Base-by-base conservation (phyloP, 2,888 invertebrate genomes). In the Lottia gigantea region DNA sequence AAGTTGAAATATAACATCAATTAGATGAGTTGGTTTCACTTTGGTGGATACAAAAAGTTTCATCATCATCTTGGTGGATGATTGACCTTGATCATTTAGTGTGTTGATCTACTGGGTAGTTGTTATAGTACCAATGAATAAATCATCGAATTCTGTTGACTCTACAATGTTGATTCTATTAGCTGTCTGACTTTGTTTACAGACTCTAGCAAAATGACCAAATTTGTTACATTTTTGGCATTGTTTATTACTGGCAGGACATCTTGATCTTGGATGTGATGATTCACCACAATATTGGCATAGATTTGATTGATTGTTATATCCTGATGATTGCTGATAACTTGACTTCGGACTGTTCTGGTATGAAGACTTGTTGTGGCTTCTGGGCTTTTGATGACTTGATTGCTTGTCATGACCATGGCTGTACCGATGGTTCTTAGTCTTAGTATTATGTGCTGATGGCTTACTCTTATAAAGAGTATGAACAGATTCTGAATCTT, bases 231-330 rank as follows among this genome's bases (percentile, higher is more conserved):
- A 49, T 19, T 49, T 49, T n/a, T 12, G 14, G 49, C 49, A 49
- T 19, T 49, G 49, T 14, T 8, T 49, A 49, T 49, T 16, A 14
- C 49, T 49, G 6, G 49, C 49, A n/a, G 49, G 49, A 49, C 49
- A 49, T 14, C 14, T 49, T 6, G 19, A 16, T 49, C n/a, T 49
- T 16, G 16, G 49, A 49, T 49, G 49, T 49, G 0, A 49, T n/a
- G 49, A 49, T 49, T 49, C 49, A 15, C 49, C 49, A 49, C 49
- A 49, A 49, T 7, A 49, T 14, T 49, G 49, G 49, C 49, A 49
- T 0, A 1, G 16, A 49, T 49, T 16, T 14, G n/a, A 8, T 16
- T 49, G 49, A 16, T 14, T 49, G 16, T 12, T 16, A 7, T 16
- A 49, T 49, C n/a, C 16, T 49, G 19, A 16, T 49, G 49, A 16